Evolutionary conservation across 2,888 invertebrate species (phyloP).

Genomic region (Cacoxenus indagator): DNA sequence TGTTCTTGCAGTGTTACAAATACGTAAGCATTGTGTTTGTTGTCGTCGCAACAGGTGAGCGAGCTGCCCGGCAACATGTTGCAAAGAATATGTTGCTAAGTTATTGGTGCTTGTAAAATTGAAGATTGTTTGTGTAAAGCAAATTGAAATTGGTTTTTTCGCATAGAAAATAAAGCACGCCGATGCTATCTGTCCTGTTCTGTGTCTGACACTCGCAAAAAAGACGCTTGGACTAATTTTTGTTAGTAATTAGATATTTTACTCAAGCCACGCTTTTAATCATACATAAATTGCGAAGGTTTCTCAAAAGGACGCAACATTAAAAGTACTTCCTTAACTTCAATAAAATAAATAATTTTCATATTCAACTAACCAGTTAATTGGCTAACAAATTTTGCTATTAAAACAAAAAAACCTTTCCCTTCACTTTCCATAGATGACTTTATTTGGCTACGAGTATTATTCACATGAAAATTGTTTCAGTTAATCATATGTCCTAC

Average conservation of each 20-base stretch:
- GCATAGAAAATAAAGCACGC: too few species aligned
- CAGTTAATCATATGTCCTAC: conserved; percentile 14
- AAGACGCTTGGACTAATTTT: too few species aligned
- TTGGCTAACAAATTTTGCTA: conserved; percentile 43
- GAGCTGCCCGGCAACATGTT: conserved; percentile 32
- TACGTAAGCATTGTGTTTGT: background rate
- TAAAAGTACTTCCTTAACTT: background rate
- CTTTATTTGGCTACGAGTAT: conserved; percentile 12
- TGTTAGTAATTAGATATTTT: too few species aligned
- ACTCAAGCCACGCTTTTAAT: too few species aligned
- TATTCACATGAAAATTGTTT: conserved; percentile 19
- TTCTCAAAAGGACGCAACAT: conserved; percentile 7
- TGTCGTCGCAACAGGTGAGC: conserved; percentile 30
- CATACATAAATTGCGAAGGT: too few species aligned
- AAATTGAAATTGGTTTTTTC: too few species aligned
- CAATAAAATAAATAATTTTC: conserved; percentile 14
- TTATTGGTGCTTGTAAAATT: background rate
- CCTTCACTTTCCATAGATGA: too few species aligned
- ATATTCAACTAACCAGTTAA: conserved; percentile 32
- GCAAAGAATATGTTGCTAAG: conserved; percentile 24
- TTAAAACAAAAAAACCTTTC: too few species aligned
- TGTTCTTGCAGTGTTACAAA: background rate
- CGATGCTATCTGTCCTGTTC: too few species aligned
- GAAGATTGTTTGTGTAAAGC: too few species aligned
- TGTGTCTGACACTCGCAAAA: too few species aligned